These are phyloP conservation scores for Corynorhinus townsendii DNA, from an alignment of 2,113 vertebrate species.

Conservation along the genomic window DNA sequence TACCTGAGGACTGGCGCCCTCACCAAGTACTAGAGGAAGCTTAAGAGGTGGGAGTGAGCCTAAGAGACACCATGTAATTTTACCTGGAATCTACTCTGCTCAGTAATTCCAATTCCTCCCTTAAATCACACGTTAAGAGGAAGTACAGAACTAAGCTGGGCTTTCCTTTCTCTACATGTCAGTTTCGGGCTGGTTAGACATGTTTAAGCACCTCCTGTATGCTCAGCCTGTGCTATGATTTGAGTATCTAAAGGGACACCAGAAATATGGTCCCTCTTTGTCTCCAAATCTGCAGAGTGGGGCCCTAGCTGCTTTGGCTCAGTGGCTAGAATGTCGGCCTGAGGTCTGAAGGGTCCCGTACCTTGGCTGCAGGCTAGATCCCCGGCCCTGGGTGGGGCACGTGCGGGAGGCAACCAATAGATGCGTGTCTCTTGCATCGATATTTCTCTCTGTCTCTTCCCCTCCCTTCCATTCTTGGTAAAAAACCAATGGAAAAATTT, in stretches of 20 bases:
- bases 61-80: neutral
- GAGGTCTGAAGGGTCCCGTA: too few relatives aligned
- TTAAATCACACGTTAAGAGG: neutral
- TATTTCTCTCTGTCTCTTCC: too few relatives aligned
- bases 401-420: too few relatives aligned
- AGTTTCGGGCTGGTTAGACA: neutral
- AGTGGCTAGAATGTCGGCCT: too few relatives aligned
- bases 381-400: too few relatives aligned
- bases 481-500: too few relatives aligned
- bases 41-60: neutral
- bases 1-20: neutral
- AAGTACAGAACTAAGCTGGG: neutral
- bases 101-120: neutral
- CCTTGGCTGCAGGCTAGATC: too few relatives aligned
- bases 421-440: too few relatives aligned
- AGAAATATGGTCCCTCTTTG: neutral
- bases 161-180: neutral
- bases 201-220: neutral
- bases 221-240: neutral
- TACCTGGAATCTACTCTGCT: neutral
- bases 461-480: too few relatives aligned
- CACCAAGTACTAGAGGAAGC: neutral
- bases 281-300: neutral
- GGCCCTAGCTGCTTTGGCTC: too few relatives aligned
- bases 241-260: neutral